A percentile compares a stretch with the other conserved stretches of the same genome.
Evolutionary conservation across 1,140 invertebrate species (phyloP).

Genomic region (Drosophila setifemur): DNA sequence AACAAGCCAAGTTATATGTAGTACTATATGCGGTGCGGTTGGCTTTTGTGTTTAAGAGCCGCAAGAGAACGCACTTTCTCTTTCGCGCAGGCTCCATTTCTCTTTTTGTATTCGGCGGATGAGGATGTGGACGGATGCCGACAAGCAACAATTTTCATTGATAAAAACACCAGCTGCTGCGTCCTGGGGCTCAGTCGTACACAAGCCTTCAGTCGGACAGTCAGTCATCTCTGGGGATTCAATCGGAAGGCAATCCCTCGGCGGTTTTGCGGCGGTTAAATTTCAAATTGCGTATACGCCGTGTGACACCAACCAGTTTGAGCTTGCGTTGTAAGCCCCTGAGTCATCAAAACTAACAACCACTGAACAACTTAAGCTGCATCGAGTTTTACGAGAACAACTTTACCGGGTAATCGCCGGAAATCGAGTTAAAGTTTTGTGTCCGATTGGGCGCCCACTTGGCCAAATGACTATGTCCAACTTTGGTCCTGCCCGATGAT

Average conservation of each 20-base stretch:
- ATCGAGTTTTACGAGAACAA: not conserved
- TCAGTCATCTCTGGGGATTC: not conserved
- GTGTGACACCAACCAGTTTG: constrained; percentile 16
- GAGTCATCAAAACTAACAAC: not conserved
- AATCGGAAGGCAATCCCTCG: not conserved
- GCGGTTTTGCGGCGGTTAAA: constrained; percentile 15
- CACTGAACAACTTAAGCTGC: not conserved
- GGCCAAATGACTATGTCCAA: constrained; percentile 10
- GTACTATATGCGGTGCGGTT: too few species aligned
- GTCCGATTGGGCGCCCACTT: constrained; percentile 31
- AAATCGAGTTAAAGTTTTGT: constrained; percentile 11
- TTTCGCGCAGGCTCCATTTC: constrained; percentile 14
- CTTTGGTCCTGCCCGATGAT: constrained; percentile 13
- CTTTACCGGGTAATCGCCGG: constrained; percentile 7
- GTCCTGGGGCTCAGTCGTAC: constrained; percentile 63
- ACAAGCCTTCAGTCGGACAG: constrained; percentile 57
- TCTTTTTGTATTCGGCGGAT: constrained; percentile 9
- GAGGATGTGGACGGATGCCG: constrained; percentile 31
- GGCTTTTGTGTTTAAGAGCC: constrained; percentile 18
- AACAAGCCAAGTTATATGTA: constrained; percentile 19
- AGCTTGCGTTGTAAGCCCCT: not conserved
- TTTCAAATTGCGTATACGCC: constrained; percentile 46
- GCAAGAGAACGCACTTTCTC: constrained; percentile 1
- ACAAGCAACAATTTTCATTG: constrained; percentile 75
- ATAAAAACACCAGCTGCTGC: constrained; percentile 66